Conservation (phyloP, 2,797 vertebrate species). For the Pseudochirops corinnae region DNA sequence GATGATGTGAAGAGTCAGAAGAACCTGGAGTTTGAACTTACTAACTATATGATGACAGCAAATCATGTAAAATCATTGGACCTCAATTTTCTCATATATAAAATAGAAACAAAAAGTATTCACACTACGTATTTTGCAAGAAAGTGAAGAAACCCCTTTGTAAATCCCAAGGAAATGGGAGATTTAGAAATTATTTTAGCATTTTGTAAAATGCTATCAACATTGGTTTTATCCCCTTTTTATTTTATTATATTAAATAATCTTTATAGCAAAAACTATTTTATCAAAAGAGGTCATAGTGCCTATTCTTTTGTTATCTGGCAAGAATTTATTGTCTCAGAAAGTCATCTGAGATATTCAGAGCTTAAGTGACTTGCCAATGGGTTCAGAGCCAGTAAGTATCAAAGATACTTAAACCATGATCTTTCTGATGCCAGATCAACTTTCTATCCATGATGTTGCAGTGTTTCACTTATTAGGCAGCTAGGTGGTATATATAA, state of each 20-base stretch:
- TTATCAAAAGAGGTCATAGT: not conserved
- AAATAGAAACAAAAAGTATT: not conserved
- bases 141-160: not conserved
- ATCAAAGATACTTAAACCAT: not conserved
- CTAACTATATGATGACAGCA: not conserved
- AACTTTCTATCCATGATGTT: not conserved
- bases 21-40: not conserved
- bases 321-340: not conserved
- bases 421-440: not conserved
- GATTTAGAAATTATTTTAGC: not conserved
- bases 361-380: not conserved
- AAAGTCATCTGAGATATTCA: not conserved
- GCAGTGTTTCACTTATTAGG: not conserved
- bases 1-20: not conserved
- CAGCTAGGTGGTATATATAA: not conserved
- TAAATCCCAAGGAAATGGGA: not conserved
- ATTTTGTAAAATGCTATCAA: not conserved
- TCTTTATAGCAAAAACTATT: not conserved
- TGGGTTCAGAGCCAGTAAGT: not conserved
- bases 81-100: not conserved
- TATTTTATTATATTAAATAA: not conserved
- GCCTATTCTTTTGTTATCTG: not conserved
- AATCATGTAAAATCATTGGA: not conserved
- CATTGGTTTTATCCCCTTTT: not conserved
- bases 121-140: not conserved